Conservation (phyloP, 2,888 invertebrate species). For the Clepsis dumicolana region DNA sequence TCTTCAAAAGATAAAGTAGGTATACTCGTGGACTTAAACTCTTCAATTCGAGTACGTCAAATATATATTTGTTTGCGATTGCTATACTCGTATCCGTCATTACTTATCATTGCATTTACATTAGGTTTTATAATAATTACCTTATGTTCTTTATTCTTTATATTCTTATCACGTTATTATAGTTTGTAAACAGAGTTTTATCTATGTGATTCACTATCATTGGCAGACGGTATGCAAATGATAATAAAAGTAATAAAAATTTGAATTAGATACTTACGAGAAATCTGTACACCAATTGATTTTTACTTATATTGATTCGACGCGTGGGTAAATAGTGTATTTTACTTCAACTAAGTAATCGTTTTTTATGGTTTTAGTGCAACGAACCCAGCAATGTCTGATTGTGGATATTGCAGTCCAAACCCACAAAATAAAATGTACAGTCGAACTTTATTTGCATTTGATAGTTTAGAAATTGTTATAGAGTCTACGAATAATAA, state of each 20-base stretch:
- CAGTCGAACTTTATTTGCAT: too few relatives aligned
- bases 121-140: background rate
- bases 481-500: too few relatives aligned
- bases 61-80: background rate
- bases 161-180: background rate
- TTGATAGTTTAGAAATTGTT: too few relatives aligned
- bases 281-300: too few relatives aligned
- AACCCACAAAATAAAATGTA: too few relatives aligned
- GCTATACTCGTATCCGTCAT: background rate
- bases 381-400: too few relatives aligned
- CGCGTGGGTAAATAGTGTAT: too few relatives aligned
- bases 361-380: too few relatives aligned
- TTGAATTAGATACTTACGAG: background rate
- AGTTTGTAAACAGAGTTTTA: background rate
- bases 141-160: background rate
- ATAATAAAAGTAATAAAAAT: background rate
- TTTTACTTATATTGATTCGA: too few relatives aligned
- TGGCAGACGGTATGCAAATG: background rate
- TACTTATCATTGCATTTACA: constrained; percentile 5
- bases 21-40: background rate
- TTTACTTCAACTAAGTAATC: too few relatives aligned
- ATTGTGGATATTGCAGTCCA: too few relatives aligned
- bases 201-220: constrained; percentile 4
- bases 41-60: background rate
- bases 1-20: background rate